Conservation (phyloP, 2,888 invertebrate genomes). For the Frankliniella intonsa region DNA sequence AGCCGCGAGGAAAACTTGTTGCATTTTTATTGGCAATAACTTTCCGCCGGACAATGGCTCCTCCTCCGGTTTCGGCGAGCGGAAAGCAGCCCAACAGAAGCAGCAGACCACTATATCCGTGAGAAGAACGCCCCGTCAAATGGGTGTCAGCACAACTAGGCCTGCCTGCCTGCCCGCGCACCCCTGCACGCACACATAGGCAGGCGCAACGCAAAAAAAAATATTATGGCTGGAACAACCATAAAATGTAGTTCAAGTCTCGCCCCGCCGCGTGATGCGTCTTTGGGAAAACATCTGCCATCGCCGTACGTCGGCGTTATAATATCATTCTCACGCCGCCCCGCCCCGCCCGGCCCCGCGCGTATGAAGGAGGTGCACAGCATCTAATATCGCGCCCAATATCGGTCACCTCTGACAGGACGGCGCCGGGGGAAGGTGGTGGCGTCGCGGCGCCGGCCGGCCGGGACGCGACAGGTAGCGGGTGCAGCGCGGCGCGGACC, state of each 20-base stretch:
- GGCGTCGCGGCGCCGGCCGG: too few species aligned
- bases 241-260: conserved; percentile 20
- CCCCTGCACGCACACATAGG: too few species aligned
- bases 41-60: conserved; percentile 17
- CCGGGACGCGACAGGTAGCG: not conserved
- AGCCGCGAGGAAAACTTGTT: not conserved
- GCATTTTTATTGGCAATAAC: conserved; percentile 14
- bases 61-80: not conserved
- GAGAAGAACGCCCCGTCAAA: conserved; percentile 4
- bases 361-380: too few species aligned
- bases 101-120: not conserved
- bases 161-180: not conserved
- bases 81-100: too few species aligned
- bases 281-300: not conserved
- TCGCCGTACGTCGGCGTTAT: not conserved
- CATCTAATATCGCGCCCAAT: too few species aligned
- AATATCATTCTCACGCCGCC: too few species aligned
- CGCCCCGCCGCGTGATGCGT: not conserved
- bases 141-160: not conserved
- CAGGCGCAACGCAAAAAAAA: not conserved
- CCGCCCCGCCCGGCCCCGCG: too few species aligned
- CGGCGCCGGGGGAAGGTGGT: too few species aligned
- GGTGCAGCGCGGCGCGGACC: not conserved
- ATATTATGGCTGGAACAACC: not conserved
- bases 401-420: too few species aligned